These are phyloP conservation scores for Chiridota heheva DNA, from an alignment of 35 echinoderm and acorn worm species.

Conservation along the genomic window DNA sequence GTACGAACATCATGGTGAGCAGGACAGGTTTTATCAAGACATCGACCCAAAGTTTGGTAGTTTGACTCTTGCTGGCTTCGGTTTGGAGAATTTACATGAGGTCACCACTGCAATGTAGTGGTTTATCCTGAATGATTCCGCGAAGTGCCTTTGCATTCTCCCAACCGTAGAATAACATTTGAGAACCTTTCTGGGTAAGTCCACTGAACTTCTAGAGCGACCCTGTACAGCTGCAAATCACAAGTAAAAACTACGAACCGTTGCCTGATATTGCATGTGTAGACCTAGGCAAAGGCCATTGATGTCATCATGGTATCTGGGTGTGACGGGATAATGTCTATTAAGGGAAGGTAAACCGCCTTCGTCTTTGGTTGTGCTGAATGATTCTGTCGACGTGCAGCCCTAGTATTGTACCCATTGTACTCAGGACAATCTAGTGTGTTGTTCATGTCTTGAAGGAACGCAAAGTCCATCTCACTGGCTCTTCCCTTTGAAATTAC, in stretches of 20 bases:
- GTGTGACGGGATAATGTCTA: conserved; percentile 53
- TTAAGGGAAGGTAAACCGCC: conserved; percentile 54
- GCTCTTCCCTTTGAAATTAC: conserved; percentile 46
- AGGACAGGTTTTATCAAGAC: conserved; percentile 41
- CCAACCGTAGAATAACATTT: neutral
- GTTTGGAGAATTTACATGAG: too few relatives aligned
- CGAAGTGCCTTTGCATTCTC: neutral
- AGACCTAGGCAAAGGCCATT: conserved; percentile 30
- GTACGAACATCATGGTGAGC: conserved; percentile 25
- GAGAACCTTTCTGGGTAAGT: conserved; percentile 36
- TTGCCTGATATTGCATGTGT: conserved; percentile 27
- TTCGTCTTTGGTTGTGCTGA: conserved; percentile 26
- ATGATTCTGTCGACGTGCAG: conserved; percentile 11
- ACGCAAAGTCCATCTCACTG: conserved; percentile 22
- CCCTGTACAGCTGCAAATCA: conserved; percentile 62
- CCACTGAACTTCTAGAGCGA: conserved; percentile 63
- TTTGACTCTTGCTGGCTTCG: conserved; percentile 1
- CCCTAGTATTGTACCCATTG: conserved; percentile 48
- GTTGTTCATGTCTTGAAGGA: conserved; percentile 38
- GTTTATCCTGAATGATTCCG: neutral
- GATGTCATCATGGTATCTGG: conserved; percentile 64
- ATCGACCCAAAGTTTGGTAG: conserved; percentile 55
- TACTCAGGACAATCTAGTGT: conserved; percentile 40
- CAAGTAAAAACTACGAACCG: conserved; percentile 40
- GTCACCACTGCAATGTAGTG: neutral